Base-by-base conservation (phyloP, 2,888 invertebrate genomes). In the Spilosoma lubricipeda region DNA sequence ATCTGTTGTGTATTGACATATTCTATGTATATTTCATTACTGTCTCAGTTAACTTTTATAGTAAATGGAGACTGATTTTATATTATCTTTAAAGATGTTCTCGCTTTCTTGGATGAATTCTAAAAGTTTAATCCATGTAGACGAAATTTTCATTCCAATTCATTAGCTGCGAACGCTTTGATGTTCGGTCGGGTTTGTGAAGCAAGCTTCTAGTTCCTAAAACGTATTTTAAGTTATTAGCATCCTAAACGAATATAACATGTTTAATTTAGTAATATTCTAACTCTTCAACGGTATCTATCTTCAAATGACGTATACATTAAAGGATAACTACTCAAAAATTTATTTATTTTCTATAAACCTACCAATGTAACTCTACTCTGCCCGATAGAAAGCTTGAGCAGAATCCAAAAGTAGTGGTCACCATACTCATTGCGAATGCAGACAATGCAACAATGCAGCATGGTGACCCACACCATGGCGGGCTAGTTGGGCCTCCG, bases 141-240 rank as follows among this genome's bases (percentile, higher is more conserved):
- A 71, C 65, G 65, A 71, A 71, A 65, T n/a, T 27, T 45, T 23
- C 36, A 36, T 65, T 64, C 4, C 71, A n/a, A 52, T 66, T 64
- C 20, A 36, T 71, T 52, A 52, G 69, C 27, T n/a, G 64, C 45
- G 23, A 42, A 52, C 52, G 65, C 71, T 71, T 71, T 71, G 65
- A 71, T 71, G 71, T 71, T 45, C 42, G 36, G 59, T 13, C 33
- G 48, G 23, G 48, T 48, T 42, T 52, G 2, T 23, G 7, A 33
- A 36, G 48, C 4, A 52, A 18, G 33, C 33, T 48, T 30, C 30
- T 30, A 30, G 20, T 71, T 65, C n/a, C 33, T 63, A 5, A 64
- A 20, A 67, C 48, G 20, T 11, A 23, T 48, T 67, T 33, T 33
- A 48, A 67, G 27, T 30, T 67, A 48, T 48, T 67, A 30, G 30